Conservation (phyloP, 2,888 invertebrate genomes). For the Oconnorella tubifera region DNA sequence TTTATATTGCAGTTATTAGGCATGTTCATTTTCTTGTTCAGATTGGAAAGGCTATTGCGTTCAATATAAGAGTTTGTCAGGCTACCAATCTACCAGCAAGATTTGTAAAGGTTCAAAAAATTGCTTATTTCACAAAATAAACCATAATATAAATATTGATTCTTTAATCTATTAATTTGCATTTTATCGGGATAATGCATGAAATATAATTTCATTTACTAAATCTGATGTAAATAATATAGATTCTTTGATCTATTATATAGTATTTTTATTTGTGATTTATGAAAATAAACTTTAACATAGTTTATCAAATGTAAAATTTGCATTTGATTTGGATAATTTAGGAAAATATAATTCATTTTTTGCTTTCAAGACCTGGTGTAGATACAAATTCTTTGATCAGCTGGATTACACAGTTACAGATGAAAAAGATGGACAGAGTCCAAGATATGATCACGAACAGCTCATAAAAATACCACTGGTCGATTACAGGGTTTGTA, state of each 20-base stretch:
- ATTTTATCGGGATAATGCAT: no score
- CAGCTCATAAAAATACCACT: constrained; percentile 6
- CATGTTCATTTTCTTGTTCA: constrained; percentile 25
- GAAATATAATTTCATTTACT: no score
- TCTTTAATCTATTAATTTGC: no score
- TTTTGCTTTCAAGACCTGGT: constrained; percentile 37
- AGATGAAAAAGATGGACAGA: constrained; percentile 25
- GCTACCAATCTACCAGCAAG: constrained; percentile 33
- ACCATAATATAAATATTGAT: no score
- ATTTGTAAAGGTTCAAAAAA: constrained; percentile 35
- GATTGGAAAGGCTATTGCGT: constrained; percentile 30
- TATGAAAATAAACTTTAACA: no score
- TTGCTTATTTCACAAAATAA: no score
- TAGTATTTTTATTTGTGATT: not conserved
- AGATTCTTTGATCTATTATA: not conserved
- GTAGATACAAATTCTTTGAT: constrained; percentile 32
- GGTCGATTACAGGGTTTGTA: constrained; percentile 31
- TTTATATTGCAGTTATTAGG: no score
- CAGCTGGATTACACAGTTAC: constrained; percentile 23
- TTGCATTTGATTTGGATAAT: no score
- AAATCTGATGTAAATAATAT: no score
- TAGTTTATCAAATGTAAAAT: no score
- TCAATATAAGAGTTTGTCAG: constrained; percentile 32
- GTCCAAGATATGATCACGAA: constrained; percentile 30
- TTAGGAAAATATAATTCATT: not conserved